A percentile compares a stretch with the other conserved stretches of the same genome.
Conservation (phyloP, 2,888 invertebrate genomes). For the Zaprionus bogoriensis region DNA sequence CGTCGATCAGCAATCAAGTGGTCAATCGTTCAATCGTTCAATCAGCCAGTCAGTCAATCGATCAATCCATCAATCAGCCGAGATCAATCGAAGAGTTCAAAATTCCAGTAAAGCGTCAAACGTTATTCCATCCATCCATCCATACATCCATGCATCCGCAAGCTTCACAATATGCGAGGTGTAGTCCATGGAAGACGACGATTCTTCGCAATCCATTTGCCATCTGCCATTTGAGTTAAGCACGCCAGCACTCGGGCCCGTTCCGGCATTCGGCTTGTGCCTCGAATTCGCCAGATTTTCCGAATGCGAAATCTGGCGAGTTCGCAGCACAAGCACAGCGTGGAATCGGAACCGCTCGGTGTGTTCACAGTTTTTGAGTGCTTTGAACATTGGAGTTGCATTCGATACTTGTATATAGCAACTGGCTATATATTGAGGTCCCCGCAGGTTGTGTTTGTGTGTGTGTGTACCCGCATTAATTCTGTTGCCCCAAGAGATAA, state of each 20-base stretch:
- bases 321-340: slow-evolving; percentile 7
- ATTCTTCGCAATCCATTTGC: slow-evolving; percentile 9
- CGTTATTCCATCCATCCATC: not conserved
- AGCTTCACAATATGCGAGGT: slow-evolving; percentile 17
- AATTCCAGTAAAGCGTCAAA: slow-evolving; percentile 28
- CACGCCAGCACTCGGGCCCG: not conserved
- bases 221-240: slow-evolving; percentile 7
- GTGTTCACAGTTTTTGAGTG: slow-evolving; percentile 8
- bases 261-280: slow-evolving; percentile 11
- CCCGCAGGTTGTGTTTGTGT: slow-evolving; percentile 18
- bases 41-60: not conserved
- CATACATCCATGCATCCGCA: not conserved
- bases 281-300: slow-evolving; percentile 17
- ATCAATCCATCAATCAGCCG: too few relatives aligned
- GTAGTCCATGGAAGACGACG: slow-evolving; percentile 7
- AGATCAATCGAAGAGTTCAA: slow-evolving; percentile 12
- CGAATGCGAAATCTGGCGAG: slow-evolving; percentile 16
- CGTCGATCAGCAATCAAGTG: not conserved
- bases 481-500: slow-evolving; percentile 25
- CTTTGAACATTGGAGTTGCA: slow-evolving; percentile 2
- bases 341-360: slow-evolving; percentile 5
- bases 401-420: slow-evolving; percentile 12
- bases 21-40: not conserved
- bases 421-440: slow-evolving; percentile 3
- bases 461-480: slow-evolving; percentile 29